Percentiles rank a stretch among this genome's conserved stretches.
These are phyloP conservation scores for Channa argus DNA, from an alignment of 2,113 vertebrate genomes.

Conservation along the genomic window DNA sequence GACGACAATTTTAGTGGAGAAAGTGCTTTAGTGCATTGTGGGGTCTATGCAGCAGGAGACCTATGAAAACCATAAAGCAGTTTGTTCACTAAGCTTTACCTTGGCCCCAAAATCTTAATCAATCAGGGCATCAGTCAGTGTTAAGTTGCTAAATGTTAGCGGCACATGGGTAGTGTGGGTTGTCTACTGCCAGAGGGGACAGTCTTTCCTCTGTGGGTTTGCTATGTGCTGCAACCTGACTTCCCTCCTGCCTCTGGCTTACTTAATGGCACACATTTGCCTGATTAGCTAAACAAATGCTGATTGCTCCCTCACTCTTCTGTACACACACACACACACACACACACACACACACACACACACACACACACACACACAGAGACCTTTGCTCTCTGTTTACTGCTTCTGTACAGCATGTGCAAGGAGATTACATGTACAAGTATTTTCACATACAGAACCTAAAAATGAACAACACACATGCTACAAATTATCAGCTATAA, in stretches of 20 bases:
- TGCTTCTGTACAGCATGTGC: not conserved
- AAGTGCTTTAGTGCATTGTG: slow-evolving; percentile 36
- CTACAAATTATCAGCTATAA: slow-evolving; percentile 70
- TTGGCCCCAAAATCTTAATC: slow-evolving; percentile 82
- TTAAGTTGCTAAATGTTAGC: slow-evolving; percentile 76
- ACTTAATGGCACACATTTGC: slow-evolving; percentile 75
- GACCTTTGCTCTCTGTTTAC: slow-evolving; percentile 14
- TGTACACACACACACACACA: slow-evolving; percentile 27
- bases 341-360: slow-evolving; percentile 21
- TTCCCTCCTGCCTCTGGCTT: slow-evolving; percentile 44
- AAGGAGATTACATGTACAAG: not conserved
- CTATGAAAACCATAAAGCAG: slow-evolving; percentile 72
- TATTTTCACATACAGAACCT: not conserved
- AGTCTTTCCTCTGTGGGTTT: slow-evolving; percentile 28
- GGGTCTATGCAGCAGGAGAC: slow-evolving; percentile 41
- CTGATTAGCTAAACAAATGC: slow-evolving; percentile 80
- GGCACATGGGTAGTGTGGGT: slow-evolving; percentile 24
- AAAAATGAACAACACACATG: slow-evolving; percentile 57
- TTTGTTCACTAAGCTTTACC: slow-evolving; percentile 71
- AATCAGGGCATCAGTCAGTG: slow-evolving; percentile 76
- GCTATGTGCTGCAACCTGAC: slow-evolving; percentile 6
- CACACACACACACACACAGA: slow-evolving; percentile 29
- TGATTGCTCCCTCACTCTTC: slow-evolving; percentile 50
- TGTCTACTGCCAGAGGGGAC: slow-evolving; percentile 43
- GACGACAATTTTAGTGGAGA: slow-evolving; percentile 23